Base-by-base conservation (phyloP, 2,113 vertebrate genomes). In the Paracanthobrama guichenoti region DNA sequence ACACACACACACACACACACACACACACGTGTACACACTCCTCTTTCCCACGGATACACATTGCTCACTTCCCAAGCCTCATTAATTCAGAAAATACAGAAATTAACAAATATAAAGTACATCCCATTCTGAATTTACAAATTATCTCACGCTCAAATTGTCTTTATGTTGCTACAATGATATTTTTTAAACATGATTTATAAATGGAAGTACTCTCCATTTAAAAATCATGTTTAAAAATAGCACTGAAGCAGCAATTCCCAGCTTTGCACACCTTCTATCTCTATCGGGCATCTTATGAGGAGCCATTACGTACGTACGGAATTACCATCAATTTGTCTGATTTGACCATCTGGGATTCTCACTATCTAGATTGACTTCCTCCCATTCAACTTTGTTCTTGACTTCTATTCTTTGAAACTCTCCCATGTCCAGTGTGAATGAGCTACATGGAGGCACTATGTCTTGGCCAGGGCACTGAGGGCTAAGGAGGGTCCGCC, bases 351-450 rank as follows among this genome's bases (percentile, higher is more conserved):
- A 74, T 80, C 31, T 84, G 84, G 81, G 85, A 84, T 46, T 28
- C 64, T 84, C 35, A 59, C 46, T 87, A 89, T 89, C 86, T 87
- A 22, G 55, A 72, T 24, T 46, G 18, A 81, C 88, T 89, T 87
- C 85, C 88, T 83, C 62, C 44, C 44, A 67, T 71, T 84, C 48
- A 83, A 60, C 50, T 48, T 24, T 71, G 60, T 80, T 77, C 81
- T 79, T 55, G 66, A 64, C 35, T 87, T 75, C 59, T 53, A 87
- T 87, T 85, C 71, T 83, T 31, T 46, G 76, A 84, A 69, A 85
- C 48, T 87, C 81, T 87, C 86, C 76, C 79, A 87, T 83, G 83
- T 78, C 48, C 28, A 83, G 72, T 59, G 48, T 79, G 80, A 86
- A 86, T 72, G 72, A 67, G 72, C 31, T 60, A 53, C 6, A 78